Conservation (phyloP, 2,113 vertebrate species). For the Hucho hucho region DNA sequence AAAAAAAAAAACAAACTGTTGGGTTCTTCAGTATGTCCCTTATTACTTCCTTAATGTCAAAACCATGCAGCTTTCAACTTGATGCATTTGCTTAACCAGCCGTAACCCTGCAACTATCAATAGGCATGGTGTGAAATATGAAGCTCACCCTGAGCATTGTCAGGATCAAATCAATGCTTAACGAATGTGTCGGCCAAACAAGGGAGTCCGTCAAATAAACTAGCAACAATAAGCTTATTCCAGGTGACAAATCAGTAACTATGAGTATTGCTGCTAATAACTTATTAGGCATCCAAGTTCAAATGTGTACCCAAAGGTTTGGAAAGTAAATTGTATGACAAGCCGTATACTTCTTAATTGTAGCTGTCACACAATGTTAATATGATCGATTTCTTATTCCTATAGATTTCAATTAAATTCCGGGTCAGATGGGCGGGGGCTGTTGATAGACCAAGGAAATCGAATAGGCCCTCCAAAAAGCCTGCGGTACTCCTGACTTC, state of each 20-base stretch:
- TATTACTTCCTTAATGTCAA: conserved; percentile 9
- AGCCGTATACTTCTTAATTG: not conserved
- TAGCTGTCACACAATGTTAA: conserved; percentile 32
- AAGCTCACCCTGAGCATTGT: not conserved
- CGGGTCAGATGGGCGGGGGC: not conserved
- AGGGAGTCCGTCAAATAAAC: too few species aligned
- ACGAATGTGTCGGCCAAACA: not conserved
- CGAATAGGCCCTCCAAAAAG: conserved; percentile 39
- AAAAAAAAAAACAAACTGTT: conserved; percentile 36
- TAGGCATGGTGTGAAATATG: not conserved
- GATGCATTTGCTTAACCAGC: conserved; percentile 30
- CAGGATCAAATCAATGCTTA: not conserved
- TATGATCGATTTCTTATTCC: not conserved
- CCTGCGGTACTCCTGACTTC: conserved; percentile 49
- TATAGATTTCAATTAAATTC: conserved; percentile 5
- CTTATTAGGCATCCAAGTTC: too few species aligned
- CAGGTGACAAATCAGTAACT: too few species aligned
- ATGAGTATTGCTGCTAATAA: too few species aligned
- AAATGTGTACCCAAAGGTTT: not conserved
- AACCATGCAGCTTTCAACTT: not conserved
- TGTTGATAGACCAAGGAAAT: not conserved
- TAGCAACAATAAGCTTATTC: too few species aligned
- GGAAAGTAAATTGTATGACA: too few species aligned
- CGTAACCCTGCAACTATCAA: conserved; percentile 37
- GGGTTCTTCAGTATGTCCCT: conserved; percentile 4